A percentile compares a stretch with the other conserved stretches of the same genome.
Conservation (phyloP, 1,140 invertebrate species). For the Hormaphis cornu region DNA sequence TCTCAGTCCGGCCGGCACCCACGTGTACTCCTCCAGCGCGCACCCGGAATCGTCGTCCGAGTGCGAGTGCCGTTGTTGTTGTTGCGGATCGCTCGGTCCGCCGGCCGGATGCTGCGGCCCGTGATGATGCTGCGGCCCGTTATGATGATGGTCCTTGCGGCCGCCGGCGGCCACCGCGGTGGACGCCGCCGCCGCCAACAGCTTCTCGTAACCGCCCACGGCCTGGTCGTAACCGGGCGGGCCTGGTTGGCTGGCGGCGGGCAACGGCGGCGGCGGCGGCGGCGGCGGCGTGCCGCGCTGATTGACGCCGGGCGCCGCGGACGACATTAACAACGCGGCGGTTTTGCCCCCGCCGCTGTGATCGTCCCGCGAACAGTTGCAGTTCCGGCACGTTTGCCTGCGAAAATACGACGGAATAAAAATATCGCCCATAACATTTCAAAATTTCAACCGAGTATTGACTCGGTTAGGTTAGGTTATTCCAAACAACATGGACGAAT, state of each 20-base stretch:
- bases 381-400: slow-evolving; percentile 62
- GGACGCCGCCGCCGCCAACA: not conserved
- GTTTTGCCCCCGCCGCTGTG: slow-evolving; percentile 40
- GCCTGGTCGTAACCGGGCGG: slow-evolving; percentile 10
- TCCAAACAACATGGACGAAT: too few relatives aligned
- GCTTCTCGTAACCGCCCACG: slow-evolving; percentile 18
- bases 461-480: too few relatives aligned
- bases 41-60: slow-evolving; percentile 95
- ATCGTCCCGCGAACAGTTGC: slow-evolving; percentile 57
- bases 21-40: slow-evolving; percentile 93
- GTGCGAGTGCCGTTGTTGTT: slow-evolving; percentile 82
- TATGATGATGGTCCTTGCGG: slow-evolving; percentile 18
- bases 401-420: not conserved
- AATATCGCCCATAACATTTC: too few relatives aligned
- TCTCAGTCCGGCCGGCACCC: slow-evolving; percentile 90
- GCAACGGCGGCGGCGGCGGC: slow-evolving; percentile 12
- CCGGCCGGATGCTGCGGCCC: slow-evolving; percentile 56
- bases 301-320: not conserved
- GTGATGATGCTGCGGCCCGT: slow-evolving; percentile 4
- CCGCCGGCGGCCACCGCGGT: not conserved
- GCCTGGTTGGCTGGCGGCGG: not conserved
- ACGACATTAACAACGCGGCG: not conserved
- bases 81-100: slow-evolving; percentile 45
- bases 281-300: not conserved
- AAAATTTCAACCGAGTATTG: too few relatives aligned